A percentile compares a stretch with the other conserved stretches of the same genome.
Evolutionary conservation across 2,888 invertebrate species (phyloP).

Genomic region (Smittia aterrima): DNA sequence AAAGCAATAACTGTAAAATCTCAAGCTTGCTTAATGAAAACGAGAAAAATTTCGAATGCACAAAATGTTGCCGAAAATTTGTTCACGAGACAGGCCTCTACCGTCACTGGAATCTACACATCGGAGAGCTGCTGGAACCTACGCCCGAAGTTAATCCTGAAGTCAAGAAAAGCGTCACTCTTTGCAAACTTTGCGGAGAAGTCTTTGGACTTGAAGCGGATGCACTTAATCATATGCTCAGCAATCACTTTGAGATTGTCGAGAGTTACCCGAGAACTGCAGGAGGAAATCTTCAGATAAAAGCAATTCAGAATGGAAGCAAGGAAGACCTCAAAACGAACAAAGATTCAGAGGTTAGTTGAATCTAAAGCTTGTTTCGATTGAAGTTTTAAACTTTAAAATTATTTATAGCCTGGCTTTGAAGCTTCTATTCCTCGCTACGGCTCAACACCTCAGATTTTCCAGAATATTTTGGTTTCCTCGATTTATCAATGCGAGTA

Average conservation of each 20-base stretch:
- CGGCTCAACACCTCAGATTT: no score
- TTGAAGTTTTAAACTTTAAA: no score
- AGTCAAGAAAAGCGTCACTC: slow-evolving; percentile 45
- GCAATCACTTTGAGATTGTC: slow-evolving; percentile 46
- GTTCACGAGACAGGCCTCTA: slow-evolving; percentile 52
- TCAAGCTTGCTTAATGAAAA: no score
- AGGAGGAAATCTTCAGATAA: neutral
- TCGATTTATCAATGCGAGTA: slow-evolving; percentile 60
- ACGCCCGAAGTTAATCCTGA: slow-evolving; percentile 37
- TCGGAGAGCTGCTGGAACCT: slow-evolving; percentile 50
- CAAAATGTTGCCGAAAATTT: slow-evolving; percentile 52
- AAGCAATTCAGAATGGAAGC: neutral
- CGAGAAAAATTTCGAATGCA: slow-evolving; percentile 45
- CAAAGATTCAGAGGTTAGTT: no score
- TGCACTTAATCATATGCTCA: slow-evolving; percentile 47
- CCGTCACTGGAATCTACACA: slow-evolving; percentile 54
- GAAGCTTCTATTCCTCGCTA: no score
- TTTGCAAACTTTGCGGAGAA: slow-evolving; percentile 51
- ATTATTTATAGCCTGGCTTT: no score
- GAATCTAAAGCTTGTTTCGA: no score
- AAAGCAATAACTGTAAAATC: no score
- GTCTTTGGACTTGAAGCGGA: slow-evolving; percentile 47
- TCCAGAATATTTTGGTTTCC: no score
- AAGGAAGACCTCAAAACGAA: no score
- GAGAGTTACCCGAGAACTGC: slow-evolving; percentile 6